phyloP scores from a whole-genome alignment of 37 sponge, comb jelly and placozoan species.

The Mnemiopsis leidyi region DNA sequence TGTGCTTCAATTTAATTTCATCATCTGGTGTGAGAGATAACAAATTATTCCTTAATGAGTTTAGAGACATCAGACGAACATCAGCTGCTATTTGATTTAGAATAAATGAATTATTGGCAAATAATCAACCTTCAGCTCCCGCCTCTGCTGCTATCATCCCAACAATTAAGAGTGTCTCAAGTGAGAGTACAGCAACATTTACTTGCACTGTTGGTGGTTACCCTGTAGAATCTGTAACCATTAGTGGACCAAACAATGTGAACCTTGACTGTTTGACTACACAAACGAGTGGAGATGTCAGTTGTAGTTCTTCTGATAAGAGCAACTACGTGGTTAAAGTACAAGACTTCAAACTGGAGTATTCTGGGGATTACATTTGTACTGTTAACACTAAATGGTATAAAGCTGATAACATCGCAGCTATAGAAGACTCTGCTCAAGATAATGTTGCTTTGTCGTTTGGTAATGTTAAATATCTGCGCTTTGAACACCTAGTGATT shows the following conservation, averaged over 20 bases:
- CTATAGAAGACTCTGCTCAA: background rate
- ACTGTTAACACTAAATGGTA: background rate
- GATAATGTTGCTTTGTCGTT: background rate
- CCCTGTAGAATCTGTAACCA: background rate
- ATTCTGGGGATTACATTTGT: slow-evolving; percentile 11
- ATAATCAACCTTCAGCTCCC: too few species aligned
- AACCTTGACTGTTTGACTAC: background rate
- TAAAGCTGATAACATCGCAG: background rate
- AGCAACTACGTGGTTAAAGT: background rate
- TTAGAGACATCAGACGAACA: too few species aligned
- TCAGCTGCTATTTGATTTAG: too few species aligned
- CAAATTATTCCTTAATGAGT: too few species aligned
- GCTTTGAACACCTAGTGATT: too few species aligned
- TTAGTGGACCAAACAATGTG: background rate
- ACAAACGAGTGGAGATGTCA: background rate
- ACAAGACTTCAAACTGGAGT: background rate
- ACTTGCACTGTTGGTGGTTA: slow-evolving; percentile 34
- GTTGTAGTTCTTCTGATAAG: background rate
- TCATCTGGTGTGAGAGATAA: too few species aligned
- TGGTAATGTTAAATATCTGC: too few species aligned
- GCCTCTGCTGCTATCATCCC: background rate
- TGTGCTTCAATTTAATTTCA: too few species aligned
- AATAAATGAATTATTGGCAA: too few species aligned
- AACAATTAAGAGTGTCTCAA: background rate
- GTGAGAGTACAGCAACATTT: background rate